A percentile compares a stretch with the other conserved stretches of the same genome.
These are phyloP conservation scores for Actinia equina DNA, from an alignment of 64 coral and sea anemone species.

Conservation along the genomic window DNA sequence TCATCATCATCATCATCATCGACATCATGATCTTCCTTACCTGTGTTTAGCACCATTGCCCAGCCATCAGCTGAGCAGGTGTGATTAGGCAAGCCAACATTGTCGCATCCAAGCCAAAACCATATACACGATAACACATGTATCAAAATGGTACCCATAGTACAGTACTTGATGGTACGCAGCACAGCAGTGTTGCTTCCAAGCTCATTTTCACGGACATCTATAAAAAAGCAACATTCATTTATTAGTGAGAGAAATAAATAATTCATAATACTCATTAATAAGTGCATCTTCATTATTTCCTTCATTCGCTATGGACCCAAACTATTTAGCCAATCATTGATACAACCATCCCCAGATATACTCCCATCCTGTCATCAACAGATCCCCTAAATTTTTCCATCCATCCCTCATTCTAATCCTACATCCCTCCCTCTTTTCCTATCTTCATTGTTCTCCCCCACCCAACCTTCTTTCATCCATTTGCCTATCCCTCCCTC, in stretches of 20 bases:
- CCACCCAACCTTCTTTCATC: too few species aligned
- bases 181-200: constrained; percentile 67
- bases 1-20: too few species aligned
- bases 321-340: too few species aligned
- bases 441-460: too few species aligned
- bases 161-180: constrained; percentile 61
- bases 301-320: not conserved
- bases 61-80: constrained; percentile 48
- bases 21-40: not conserved
- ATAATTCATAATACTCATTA: too few species aligned
- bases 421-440: too few species aligned
- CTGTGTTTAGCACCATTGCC: constrained; percentile 64
- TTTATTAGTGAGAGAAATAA: too few species aligned
- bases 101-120: constrained; percentile 69
- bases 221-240: not conserved
- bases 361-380: not conserved
- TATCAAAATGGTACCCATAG: constrained; percentile 53
- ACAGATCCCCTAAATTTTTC: too few species aligned
- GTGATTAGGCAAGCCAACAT: constrained; percentile 13
- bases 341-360: not conserved
- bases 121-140: constrained; percentile 69
- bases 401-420: too few species aligned
- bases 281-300: too few species aligned
- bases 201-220: constrained; percentile 66
- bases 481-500: too few species aligned